Conservation (phyloP, 2,113 vertebrate genomes). For the Micronisus gabar region DNA sequence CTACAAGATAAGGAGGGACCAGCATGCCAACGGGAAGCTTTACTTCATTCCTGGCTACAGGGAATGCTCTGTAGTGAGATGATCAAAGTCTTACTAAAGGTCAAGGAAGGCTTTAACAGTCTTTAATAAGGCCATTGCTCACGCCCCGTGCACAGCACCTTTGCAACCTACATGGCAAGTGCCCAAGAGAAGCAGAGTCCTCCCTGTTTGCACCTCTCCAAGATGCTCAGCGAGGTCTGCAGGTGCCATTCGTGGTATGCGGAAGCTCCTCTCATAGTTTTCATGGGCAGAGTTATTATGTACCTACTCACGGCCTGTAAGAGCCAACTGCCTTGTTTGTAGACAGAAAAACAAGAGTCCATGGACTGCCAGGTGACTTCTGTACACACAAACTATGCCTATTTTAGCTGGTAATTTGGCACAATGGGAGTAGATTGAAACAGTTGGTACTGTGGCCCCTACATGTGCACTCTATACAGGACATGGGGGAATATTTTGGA, state of each 20-base stretch:
- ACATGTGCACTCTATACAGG: background rate
- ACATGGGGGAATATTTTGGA: background rate
- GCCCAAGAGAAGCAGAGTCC: background rate
- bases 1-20: background rate
- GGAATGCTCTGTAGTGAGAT: background rate
- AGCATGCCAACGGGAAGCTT: rapidly evolving
- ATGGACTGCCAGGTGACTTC: background rate
- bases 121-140: background rate
- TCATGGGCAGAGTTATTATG: background rate
- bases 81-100: background rate
- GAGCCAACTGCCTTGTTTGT: background rate
- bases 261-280: background rate
- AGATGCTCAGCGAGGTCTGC: background rate
- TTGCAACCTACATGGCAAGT: background rate
- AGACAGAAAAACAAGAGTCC: background rate
- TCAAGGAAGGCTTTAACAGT: background rate
- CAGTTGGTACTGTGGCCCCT: background rate
- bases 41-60: background rate
- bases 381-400: background rate
- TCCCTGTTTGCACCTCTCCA: background rate
- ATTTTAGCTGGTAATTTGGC: background rate
- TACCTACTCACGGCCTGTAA: background rate
- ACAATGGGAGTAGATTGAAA: background rate
- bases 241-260: background rate
- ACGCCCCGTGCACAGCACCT: rapidly evolving